Conservation (phyloP, 35 echinoderm and acorn worm species). For the Diadema setosum region DNA sequence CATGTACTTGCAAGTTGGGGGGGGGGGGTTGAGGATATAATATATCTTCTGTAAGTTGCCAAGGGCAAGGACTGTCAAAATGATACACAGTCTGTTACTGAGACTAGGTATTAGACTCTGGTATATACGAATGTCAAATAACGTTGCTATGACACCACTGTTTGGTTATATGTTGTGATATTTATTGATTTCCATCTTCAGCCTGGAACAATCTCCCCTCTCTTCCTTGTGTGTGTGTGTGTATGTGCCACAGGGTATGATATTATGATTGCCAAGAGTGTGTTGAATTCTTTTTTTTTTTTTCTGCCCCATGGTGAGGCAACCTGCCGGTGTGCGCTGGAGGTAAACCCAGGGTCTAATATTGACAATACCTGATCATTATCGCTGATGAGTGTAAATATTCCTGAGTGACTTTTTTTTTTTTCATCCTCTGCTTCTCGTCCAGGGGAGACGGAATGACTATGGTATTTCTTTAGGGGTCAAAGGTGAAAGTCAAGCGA, state of each 20-base stretch:
- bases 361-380: background rate
- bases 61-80: too few species aligned
- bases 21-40: too few species aligned
- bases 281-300: background rate
- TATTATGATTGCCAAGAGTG: too few species aligned
- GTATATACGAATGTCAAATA: background rate
- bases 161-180: background rate
- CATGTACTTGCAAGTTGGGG: too few species aligned
- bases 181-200: background rate
- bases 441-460: too few species aligned
- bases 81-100: too few species aligned
- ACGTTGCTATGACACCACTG: background rate
- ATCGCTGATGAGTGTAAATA: background rate
- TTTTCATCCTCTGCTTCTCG: too few species aligned
- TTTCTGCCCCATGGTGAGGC: background rate
- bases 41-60: too few species aligned
- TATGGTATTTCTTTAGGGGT: too few species aligned
- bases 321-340: background rate
- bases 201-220: background rate
- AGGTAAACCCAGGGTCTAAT: background rate
- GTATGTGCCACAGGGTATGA: background rate
- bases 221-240: background rate
- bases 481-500: too few species aligned
- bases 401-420: background rate
- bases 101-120: too few species aligned